Evolutionary conservation across 2,797 vertebrate species (phyloP).

Genomic region (Tadarida brasiliensis): DNA sequence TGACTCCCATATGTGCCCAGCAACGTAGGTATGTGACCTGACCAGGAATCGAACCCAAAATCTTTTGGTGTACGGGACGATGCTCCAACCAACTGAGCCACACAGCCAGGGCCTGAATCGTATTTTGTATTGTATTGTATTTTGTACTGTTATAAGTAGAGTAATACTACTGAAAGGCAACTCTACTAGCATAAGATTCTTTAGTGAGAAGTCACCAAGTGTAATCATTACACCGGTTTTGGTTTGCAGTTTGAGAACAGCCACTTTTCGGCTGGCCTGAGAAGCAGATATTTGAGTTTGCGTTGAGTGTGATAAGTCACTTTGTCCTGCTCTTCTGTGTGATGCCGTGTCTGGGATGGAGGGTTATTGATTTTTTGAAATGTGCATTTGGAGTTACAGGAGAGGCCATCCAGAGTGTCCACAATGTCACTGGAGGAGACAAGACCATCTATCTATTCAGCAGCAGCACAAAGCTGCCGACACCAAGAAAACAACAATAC

Average conservation of each 20-base stretch:
- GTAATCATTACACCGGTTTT: background rate
- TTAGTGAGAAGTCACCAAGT: background rate
- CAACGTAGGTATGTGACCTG: too few relatives aligned
- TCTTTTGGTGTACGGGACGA: too few relatives aligned
- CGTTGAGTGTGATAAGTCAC: background rate
- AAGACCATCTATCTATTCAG: conserved; percentile 23
- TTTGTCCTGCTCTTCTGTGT: background rate
- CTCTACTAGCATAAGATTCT: background rate
- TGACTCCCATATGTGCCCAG: too few relatives aligned
- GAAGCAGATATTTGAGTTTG: background rate
- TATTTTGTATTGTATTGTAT: background rate
- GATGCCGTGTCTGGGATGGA: background rate
- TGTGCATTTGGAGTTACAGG: background rate
- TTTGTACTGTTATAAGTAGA: background rate
- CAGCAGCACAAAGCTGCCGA: conserved; percentile 34
- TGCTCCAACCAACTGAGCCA: too few relatives aligned
- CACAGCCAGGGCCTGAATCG: background rate
- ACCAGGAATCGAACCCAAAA: too few relatives aligned
- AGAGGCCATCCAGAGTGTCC: conserved; percentile 38
- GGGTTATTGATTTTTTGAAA: background rate
- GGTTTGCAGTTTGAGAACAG: background rate
- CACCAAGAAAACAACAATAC: conserved; percentile 63
- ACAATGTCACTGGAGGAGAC: conserved; percentile 51
- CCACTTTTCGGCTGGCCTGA: background rate
- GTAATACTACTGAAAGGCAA: background rate